Conservation (phyloP, 2,888 invertebrate genomes). For the Aspidapion aeneum region DNA sequence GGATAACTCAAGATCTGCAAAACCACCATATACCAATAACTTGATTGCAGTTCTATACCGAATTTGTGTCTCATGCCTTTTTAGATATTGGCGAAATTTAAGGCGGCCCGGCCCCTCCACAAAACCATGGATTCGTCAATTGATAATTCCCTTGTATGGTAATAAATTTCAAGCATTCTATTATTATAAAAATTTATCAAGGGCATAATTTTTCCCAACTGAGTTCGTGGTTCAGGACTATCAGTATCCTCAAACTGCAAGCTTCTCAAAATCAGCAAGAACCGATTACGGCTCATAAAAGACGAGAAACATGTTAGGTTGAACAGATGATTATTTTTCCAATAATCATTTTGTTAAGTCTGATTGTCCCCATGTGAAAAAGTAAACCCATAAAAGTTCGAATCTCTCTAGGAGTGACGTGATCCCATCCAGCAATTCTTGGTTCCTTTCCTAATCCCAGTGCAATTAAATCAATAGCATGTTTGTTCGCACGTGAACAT, state of each 20-base stretch:
- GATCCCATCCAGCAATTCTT: slow-evolving; percentile 33
- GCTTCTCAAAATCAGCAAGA: slow-evolving; percentile 38
- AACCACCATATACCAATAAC: slow-evolving; percentile 20
- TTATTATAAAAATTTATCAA: slow-evolving; percentile 38
- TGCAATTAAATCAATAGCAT: slow-evolving; percentile 22
- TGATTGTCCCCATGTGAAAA: slow-evolving; percentile 41
- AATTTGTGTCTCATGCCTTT: slow-evolving; percentile 38
- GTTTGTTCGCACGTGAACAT: too few species aligned
- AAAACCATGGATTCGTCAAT: slow-evolving; percentile 27
- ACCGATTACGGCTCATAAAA: slow-evolving; percentile 39
- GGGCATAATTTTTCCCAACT: slow-evolving; percentile 35
- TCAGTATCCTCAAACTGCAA: slow-evolving; percentile 35
- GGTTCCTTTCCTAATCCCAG: slow-evolving; percentile 23
- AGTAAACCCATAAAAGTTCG: slow-evolving; percentile 41
- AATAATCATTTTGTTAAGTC: slow-evolving; percentile 40
- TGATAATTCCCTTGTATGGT: slow-evolving; percentile 25
- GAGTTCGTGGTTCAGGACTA: slow-evolving; percentile 28
- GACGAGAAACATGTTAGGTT: slow-evolving; percentile 35
- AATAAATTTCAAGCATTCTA: slow-evolving; percentile 24
- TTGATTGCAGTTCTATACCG: slow-evolving; percentile 37
- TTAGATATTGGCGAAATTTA: slow-evolving; percentile 36
- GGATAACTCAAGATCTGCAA: slow-evolving; percentile 13
- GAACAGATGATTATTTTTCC: slow-evolving; percentile 39
- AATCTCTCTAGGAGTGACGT: slow-evolving; percentile 32
- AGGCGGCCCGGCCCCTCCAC: slow-evolving; percentile 35